These are phyloP conservation scores for Trochalopteron elliotii DNA, from an alignment of 2,113 vertebrate genomes.

Conservation along the genomic window DNA sequence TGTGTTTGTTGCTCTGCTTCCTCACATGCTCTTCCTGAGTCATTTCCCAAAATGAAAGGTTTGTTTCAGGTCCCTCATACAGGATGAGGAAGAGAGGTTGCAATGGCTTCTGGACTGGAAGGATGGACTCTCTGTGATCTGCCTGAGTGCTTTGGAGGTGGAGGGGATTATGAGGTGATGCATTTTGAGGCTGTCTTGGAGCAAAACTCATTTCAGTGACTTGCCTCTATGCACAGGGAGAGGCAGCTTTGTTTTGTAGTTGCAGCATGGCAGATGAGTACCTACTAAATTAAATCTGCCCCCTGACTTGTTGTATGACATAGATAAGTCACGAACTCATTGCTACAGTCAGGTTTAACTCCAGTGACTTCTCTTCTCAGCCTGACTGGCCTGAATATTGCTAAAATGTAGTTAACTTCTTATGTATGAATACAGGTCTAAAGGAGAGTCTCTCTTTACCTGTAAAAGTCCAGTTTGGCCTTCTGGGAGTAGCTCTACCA, in stretches of 20 bases:
- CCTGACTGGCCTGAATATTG: background rate
- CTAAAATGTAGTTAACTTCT: background rate
- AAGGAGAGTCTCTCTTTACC: background rate
- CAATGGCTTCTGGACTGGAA: background rate
- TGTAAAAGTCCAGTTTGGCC: background rate
- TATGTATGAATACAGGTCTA: background rate
- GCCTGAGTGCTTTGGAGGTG: background rate
- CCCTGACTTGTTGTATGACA: background rate
- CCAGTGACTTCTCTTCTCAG: background rate
- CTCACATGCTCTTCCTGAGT: conserved; percentile 42
- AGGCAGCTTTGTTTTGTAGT: background rate
- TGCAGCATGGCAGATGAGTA: background rate
- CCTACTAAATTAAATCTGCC: background rate
- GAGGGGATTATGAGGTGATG: background rate
- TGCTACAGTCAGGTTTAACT: background rate
- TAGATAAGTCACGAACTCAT: background rate
- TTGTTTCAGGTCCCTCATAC: conserved; percentile 5
- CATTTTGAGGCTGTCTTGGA: background rate
- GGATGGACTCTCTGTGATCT: background rate
- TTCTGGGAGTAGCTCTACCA: background rate
- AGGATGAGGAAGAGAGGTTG: background rate
- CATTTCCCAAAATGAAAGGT: conserved; percentile 42
- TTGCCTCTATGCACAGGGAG: background rate
- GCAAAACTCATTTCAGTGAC: background rate
- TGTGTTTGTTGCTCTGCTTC: conserved; percentile 71